Conservation (phyloP, 2,888 invertebrate species). For the Drosophila gaucha region DNA sequence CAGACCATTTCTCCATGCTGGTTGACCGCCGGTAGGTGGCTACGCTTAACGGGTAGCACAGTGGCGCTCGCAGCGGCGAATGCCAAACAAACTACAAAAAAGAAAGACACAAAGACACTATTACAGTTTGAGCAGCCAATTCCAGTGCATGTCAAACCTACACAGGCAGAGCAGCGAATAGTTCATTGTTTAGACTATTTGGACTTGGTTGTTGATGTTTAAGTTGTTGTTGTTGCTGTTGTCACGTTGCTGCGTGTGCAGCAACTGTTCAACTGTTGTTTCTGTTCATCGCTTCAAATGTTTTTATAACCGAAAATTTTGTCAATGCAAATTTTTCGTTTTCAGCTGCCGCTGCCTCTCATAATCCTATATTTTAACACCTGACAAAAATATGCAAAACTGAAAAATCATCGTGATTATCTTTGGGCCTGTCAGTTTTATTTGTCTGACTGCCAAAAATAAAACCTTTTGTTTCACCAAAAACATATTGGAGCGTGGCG, state of each 20-base stretch:
- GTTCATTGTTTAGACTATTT: slow-evolving; percentile 39
- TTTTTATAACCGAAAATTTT: slow-evolving; percentile 52
- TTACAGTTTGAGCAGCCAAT: neutral
- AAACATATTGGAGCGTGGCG: neutral
- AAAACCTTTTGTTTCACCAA: slow-evolving; percentile 36
- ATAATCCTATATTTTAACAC: slow-evolving; percentile 71
- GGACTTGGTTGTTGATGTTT: slow-evolving; percentile 28
- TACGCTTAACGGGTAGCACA: slow-evolving; percentile 39
- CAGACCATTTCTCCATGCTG: slow-evolving; percentile 50
- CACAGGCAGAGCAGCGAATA: slow-evolving; percentile 37
- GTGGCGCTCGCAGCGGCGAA: slow-evolving; percentile 34
- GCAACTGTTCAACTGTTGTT: slow-evolving; percentile 62
- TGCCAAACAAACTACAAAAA: slow-evolving; percentile 23
- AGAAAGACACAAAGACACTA: neutral
- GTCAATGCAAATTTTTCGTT: slow-evolving; percentile 5
- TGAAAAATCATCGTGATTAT: slow-evolving; percentile 29
- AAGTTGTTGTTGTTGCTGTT: slow-evolving; percentile 3
- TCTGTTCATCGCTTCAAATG: slow-evolving; percentile 12
- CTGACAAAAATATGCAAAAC: slow-evolving; percentile 63
- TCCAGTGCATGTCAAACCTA: slow-evolving; percentile 33
- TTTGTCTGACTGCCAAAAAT: slow-evolving; percentile 42
- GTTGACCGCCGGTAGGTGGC: slow-evolving; percentile 49
- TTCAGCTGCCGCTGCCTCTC: slow-evolving; percentile 2
- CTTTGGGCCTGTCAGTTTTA: slow-evolving; percentile 38
- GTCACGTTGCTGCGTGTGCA: slow-evolving; percentile 51